Conservation (phyloP, 2,888 invertebrate species). For the Erannis defoliaria region DNA sequence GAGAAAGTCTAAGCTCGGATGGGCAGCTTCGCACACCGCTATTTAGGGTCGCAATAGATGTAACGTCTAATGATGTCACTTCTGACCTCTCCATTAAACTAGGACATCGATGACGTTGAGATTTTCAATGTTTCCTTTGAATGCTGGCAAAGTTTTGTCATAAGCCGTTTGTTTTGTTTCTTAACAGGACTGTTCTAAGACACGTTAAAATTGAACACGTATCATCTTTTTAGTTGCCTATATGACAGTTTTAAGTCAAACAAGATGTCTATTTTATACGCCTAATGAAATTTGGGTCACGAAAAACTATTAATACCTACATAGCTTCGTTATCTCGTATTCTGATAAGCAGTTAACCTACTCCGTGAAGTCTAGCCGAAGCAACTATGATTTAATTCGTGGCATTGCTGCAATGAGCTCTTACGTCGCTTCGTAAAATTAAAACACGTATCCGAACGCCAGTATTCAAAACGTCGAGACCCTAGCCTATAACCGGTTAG, state of each 20-base stretch:
- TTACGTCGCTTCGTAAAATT: neutral
- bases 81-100: neutral
- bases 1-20: slow-evolving; percentile 43
- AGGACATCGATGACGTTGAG: neutral
- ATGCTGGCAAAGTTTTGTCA: neutral
- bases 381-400: neutral
- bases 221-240: neutral
- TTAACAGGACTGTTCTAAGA: neutral
- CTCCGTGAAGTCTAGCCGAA: neutral
- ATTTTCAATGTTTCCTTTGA: neutral
- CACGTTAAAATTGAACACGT: neutral
- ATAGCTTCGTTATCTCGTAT: neutral
- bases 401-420: neutral
- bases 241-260: too few relatives aligned
- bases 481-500: slow-evolving; percentile 14
- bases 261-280: too few relatives aligned
- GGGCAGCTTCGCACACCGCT: slow-evolving; percentile 13
- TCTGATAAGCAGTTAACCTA: slow-evolving; percentile 18
- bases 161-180: neutral
- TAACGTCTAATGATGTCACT: neutral
- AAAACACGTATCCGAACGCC: neutral
- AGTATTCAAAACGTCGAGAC: slow-evolving; percentile 3
- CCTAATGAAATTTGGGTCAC: too few relatives aligned
- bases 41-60: slow-evolving; percentile 8
- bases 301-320: neutral